Evolutionary conservation across 2,797 vertebrate species (phyloP).

Genomic region (Fratercula arctica): DNA sequence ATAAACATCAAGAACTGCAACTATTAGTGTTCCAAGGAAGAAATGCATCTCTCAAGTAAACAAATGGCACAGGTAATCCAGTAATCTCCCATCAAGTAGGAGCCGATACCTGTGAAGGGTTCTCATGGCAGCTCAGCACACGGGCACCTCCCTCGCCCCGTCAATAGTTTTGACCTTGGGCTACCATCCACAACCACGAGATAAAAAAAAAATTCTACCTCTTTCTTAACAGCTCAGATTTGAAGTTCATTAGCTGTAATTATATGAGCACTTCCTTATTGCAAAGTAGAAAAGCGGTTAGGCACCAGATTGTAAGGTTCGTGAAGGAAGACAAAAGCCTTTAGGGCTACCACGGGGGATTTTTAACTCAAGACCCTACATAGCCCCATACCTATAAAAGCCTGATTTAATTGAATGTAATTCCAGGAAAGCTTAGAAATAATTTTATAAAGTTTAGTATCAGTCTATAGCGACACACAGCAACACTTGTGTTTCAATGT

Average conservation of each 20-base stretch:
- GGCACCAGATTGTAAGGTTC: neutral
- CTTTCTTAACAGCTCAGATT: neutral
- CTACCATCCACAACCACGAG: accelerated
- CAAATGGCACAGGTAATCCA: neutral
- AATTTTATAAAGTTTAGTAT: accelerated
- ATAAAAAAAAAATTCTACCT: neutral
- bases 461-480: accelerated
- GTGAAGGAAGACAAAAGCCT: neutral
- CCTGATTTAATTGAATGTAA: accelerated
- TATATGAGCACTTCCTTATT: neutral
- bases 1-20: neutral
- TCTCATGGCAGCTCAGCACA: neutral
- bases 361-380: neutral
- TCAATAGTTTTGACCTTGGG: neutral
- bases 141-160: neutral
- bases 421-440: neutral
- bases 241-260: neutral
- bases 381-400: accelerated
- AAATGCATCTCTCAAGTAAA: neutral
- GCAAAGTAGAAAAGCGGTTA: accelerated
- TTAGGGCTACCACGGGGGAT: no score
- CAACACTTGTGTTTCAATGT: accelerated
- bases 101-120: neutral
- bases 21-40: neutral
- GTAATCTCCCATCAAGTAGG: neutral